phyloP scores from a whole-genome alignment of 2,888 invertebrate genomes.

The Scaptomyza polygonia region DNA sequence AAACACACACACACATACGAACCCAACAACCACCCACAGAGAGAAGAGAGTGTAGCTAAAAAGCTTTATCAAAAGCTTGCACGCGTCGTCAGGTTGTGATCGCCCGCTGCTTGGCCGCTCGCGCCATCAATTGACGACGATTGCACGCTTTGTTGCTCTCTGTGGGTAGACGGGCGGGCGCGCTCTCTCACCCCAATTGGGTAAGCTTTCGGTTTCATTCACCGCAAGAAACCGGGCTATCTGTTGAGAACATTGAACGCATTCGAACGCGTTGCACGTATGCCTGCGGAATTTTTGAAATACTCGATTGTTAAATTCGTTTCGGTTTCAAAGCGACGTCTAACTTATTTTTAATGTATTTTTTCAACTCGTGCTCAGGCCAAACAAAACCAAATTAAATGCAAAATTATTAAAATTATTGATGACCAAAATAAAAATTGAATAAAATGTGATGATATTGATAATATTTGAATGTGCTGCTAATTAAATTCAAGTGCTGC shows the following conservation, averaged over 20 bases:
- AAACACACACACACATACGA: conserved; percentile 8
- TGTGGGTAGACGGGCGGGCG: conserved; percentile 6
- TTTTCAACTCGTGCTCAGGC: conserved; percentile 53
- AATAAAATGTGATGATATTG: conserved; percentile 69
- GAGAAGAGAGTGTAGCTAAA: conserved; percentile 7
- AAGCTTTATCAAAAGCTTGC: conserved; percentile 61
- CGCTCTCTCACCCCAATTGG: conserved; percentile 55
- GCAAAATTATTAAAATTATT: conserved; percentile 37
- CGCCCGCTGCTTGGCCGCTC: conserved; percentile 36
- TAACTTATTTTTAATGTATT: conserved; percentile 50
- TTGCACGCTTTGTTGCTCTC: conserved; percentile 14
- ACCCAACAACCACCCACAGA: neutral
- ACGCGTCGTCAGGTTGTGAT: conserved; percentile 69
- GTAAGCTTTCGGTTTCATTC: conserved; percentile 66
- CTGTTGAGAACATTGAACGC: conserved; percentile 74
- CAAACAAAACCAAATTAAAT: conserved; percentile 31
- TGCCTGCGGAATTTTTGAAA: conserved; percentile 52
- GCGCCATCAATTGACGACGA: conserved; percentile 4
- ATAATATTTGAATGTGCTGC: conserved; percentile 73
- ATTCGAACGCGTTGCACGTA: conserved; percentile 73
- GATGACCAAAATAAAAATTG: conserved; percentile 16
- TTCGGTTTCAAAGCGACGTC: conserved; percentile 9
- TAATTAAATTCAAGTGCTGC: conserved; percentile 79
- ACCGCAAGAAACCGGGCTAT: conserved; percentile 68
- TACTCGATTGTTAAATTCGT: conserved; percentile 2